Conservation (phyloP, 2,113 vertebrate genomes). For the Carassius gibelio region DNA sequence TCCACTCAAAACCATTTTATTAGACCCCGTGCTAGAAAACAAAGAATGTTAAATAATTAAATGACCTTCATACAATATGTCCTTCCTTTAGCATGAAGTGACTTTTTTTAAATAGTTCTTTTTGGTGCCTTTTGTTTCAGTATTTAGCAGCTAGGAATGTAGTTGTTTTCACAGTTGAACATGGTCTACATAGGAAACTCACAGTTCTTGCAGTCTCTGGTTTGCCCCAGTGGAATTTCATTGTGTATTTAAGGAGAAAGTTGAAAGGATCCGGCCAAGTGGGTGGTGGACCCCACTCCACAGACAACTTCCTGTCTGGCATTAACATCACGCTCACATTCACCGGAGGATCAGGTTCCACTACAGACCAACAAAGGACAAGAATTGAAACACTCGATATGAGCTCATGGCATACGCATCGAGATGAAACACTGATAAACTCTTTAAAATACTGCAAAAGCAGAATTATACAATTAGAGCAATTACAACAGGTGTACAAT, state of each 20-base stretch:
- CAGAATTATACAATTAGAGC: background rate
- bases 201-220: constrained; percentile 53
- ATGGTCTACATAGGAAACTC: constrained; percentile 45
- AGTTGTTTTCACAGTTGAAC: background rate
- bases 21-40: constrained; percentile 76
- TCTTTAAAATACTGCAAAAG: too few species aligned
- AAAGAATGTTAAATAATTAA: background rate
- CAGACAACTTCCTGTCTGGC: constrained; percentile 61
- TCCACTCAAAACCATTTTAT: constrained; percentile 68
- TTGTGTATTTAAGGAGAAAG: constrained; percentile 82
- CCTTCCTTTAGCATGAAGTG: background rate
- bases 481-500: background rate
- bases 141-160: background rate
- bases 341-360: constrained; percentile 86
- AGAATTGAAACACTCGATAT: background rate
- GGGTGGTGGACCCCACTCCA: constrained; percentile 82
- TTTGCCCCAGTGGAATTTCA: constrained; percentile 72
- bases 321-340: constrained; percentile 68
- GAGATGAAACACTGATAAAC: background rate
- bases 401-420: background rate
- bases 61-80: background rate
- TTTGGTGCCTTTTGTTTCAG: background rate
- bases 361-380: constrained; percentile 62
- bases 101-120: background rate
- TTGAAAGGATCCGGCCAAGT: constrained; percentile 80